These are phyloP conservation scores for Caenorhabditis sulstoni DNA, from an alignment of 2,888 invertebrate genomes.

Conservation along the genomic window DNA sequence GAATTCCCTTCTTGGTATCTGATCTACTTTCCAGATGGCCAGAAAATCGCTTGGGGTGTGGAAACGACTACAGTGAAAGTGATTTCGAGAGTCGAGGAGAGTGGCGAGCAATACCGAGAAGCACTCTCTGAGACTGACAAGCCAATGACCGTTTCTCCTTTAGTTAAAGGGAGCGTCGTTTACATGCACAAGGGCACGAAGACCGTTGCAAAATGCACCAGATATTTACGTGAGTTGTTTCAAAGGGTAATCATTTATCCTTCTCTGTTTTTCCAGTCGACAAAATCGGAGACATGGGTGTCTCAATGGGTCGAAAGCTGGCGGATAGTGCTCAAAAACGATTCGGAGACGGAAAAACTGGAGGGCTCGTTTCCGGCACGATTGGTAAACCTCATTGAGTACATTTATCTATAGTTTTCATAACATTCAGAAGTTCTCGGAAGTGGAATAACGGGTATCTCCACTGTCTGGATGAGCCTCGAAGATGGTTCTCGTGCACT, in stretches of 20 bases:
- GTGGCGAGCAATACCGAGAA: constrained; percentile 63
- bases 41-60: constrained; percentile 85
- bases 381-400: constrained; percentile 46
- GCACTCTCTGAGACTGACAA: constrained; percentile 75
- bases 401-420: not conserved
- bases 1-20: not conserved
- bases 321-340: constrained; percentile 84
- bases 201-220: constrained; percentile 86
- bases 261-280: constrained; percentile 80
- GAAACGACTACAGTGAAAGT: constrained; percentile 66
- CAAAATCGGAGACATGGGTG: constrained; percentile 85
- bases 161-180: constrained; percentile 84
- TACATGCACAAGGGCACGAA: constrained; percentile 86
- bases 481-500: constrained; percentile 86
- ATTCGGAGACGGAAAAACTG: constrained; percentile 80
- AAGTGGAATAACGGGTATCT: constrained; percentile 82
- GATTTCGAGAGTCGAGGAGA: constrained; percentile 64
- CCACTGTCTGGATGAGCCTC: constrained; percentile 86
- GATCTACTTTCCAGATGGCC: constrained; percentile 83
- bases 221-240: constrained; percentile 84
- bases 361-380: constrained; percentile 71
- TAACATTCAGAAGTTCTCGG: constrained; percentile 69
- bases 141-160: constrained; percentile 83
- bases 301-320: constrained; percentile 85
- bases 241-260: too few species aligned